Conservation (phyloP, 2,888 invertebrate genomes). For the Drosophila mayaguana region DNA sequence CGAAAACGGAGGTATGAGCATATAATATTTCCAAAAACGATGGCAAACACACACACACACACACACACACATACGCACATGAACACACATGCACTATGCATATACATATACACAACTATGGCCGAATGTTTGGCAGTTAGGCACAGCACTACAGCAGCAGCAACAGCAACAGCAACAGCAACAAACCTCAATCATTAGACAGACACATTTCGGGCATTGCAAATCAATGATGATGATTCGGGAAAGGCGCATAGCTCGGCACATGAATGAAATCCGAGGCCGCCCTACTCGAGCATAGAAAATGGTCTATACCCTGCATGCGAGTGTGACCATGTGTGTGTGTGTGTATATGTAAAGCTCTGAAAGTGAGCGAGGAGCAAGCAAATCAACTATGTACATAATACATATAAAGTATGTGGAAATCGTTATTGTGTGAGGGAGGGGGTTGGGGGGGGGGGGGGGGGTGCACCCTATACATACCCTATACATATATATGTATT, state of each 20-base stretch:
- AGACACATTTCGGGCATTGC: conserved; percentile 71
- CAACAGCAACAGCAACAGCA: conserved; percentile 51
- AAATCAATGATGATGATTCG: conserved; percentile 69
- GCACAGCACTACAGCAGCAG: conserved; percentile 48
- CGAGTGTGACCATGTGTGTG: conserved; percentile 16
- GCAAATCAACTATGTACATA: conserved; percentile 82
- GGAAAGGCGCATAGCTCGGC: conserved; percentile 56
- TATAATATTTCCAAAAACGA: conserved; percentile 83
- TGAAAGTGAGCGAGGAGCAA: conserved; percentile 59
- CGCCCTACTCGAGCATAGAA: conserved; percentile 56
- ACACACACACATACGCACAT: conserved; percentile 26
- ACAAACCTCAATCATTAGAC: conserved; percentile 66
- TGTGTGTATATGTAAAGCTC: conserved; percentile 38
- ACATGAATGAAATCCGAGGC: conserved; percentile 70
- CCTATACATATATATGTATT: conserved; percentile 12
- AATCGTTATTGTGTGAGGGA: conserved; percentile 22
- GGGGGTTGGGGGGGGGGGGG: not conserved
- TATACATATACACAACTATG: conserved; percentile 34
- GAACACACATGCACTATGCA: not conserved
- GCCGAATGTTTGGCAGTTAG: conserved; percentile 74
- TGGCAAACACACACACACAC: conserved; percentile 72
- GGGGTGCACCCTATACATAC: conserved; percentile 18
- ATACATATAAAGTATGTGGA: conserved; percentile 71
- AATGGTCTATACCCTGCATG: conserved; percentile 33
- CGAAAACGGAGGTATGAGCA: conserved; percentile 82